Evolutionary conservation across 2,113 vertebrate species (phyloP), one percentile per base, ranked within the genome.

Genomic region (Spea bombifrons): DNA sequence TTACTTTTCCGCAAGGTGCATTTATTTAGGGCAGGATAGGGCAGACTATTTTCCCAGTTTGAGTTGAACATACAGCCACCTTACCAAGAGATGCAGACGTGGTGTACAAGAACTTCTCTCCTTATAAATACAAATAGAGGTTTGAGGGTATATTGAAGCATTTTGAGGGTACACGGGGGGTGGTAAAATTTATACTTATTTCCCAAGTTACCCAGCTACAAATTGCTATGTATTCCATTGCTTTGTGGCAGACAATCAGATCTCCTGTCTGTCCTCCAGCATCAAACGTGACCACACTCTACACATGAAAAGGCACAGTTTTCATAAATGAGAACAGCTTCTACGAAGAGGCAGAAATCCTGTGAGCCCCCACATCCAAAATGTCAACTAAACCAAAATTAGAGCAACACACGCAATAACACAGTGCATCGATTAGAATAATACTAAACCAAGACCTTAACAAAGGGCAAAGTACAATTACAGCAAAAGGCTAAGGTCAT

Each of bases 261-360:
- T 80, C 48, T 45, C 71, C 52, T 45, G 17, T 74, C 71, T 80
- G 71, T 74, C 61, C 61, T 16, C 7, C 63, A 46, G 30, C 65
- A 59, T 66, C 48, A 74, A 64, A 80, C 74, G 78, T 74, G 52
- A 68, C 78, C 43, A 13, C 46, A 67, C 30, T 30, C 30, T 30
- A 30, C 30, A 30, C 30, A 30, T 30, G 30, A 30, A 30, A 30
- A 30, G 30, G 47, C 55, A 64, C 49, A 66, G 76, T 78, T 78
- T 67, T 66, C 57, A 66, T 73, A 70, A 48, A 80, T 80, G 77
- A 80, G 63, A 80, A 64, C 10, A 48, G 50, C 71, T 48, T 73
- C 77, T 73, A 44, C 46, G 46, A 67, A 65, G 43, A 52, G 49
- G 49, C 9, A 47, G 7, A 50, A 72, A 78, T 49, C 71, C 69